Evolutionary conservation across 2,797 vertebrate genomes (phyloP), one percentile per base, ranked within the genome.

Genomic region (Coreius guichenoti): DNA sequence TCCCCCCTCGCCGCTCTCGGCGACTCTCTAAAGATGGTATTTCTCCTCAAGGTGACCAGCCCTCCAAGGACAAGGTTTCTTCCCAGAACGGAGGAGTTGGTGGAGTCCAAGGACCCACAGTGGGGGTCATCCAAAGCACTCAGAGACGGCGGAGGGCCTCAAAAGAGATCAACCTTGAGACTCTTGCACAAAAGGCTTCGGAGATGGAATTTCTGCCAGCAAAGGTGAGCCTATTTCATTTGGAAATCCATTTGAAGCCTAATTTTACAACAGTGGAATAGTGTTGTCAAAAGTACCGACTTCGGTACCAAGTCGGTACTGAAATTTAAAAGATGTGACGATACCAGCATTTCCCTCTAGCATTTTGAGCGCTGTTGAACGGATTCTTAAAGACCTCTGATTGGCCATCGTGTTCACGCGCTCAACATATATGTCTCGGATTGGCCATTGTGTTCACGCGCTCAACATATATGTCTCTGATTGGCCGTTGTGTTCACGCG

Each of bases 81-180:
- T 87, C 88, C 45, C 90, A 65, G 74, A 92, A 91, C 1, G 4
- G 90, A 80, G 85, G 87, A 69, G 87, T 95, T 74, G 82, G 95
- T 93, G 94, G 92, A 94, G 87, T 95, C 92, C 56, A 96, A 93
- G 93, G 96, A 84, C 92, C 95, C 47, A 91, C 96, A 29, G 94
- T 91, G 80, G 97, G 98, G 3, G 97, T 99, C 82, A 99, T 99
- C 90, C 98, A 99, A 93, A 98, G 96, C 90, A 97, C 97, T 0
- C 94, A 95, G 23, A 94, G 97, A 90, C 95, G 96, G 82, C 96
- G 97, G 16, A 95, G 97, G 90, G 95, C 95, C 13, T 99, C 98
- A 70, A 97, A 99, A 92, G 98, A 99, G 91, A 97, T 97, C 87
- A 99, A 99, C 92, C 93, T 99, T 90, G 95, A 98, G 92, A 99